These are phyloP conservation scores for Polydrusus pterygomalis DNA, from an alignment of 2,888 invertebrate species.

Conservation along the genomic window DNA sequence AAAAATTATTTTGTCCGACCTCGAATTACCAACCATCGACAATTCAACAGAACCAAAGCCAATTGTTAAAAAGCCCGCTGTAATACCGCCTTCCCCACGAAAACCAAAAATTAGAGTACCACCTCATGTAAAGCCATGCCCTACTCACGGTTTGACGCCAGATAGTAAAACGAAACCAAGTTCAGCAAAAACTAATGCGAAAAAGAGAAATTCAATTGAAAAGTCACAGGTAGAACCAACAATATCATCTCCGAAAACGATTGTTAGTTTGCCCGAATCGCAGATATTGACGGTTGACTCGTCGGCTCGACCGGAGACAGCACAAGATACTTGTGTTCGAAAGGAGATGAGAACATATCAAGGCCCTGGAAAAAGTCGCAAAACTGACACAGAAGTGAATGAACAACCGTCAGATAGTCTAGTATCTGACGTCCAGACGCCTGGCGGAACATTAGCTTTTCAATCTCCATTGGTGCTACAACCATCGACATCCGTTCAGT, in stretches of 20 bases:
- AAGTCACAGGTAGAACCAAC: neutral
- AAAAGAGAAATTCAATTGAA: neutral
- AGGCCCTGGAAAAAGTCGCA: neutral
- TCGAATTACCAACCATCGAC: neutral
- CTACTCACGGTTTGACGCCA: neutral
- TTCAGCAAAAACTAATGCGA: neutral
- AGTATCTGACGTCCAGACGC: neutral
- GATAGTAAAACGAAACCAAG: neutral
- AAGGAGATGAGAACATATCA: neutral
- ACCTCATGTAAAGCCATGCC: slow-evolving; percentile 8
- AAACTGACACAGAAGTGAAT: neutral
- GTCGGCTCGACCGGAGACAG: neutral
- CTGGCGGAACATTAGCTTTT: neutral
- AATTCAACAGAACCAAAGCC: neutral
- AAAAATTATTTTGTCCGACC: neutral
- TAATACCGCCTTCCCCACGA: neutral
- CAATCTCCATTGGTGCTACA: neutral
- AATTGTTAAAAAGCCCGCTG: neutral
- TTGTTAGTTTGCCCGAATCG: neutral
- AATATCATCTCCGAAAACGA: too few relatives aligned
- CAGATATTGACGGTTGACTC: neutral
- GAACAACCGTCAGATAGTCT: neutral
- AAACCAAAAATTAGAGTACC: neutral
- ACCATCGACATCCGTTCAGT: too few relatives aligned
- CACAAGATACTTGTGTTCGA: neutral